A percentile compares a stretch with the other conserved stretches of the same genome.
phyloP scores from a whole-genome alignment of 2,797 vertebrate species.

The Acipenser oxyrinchus region DNA sequence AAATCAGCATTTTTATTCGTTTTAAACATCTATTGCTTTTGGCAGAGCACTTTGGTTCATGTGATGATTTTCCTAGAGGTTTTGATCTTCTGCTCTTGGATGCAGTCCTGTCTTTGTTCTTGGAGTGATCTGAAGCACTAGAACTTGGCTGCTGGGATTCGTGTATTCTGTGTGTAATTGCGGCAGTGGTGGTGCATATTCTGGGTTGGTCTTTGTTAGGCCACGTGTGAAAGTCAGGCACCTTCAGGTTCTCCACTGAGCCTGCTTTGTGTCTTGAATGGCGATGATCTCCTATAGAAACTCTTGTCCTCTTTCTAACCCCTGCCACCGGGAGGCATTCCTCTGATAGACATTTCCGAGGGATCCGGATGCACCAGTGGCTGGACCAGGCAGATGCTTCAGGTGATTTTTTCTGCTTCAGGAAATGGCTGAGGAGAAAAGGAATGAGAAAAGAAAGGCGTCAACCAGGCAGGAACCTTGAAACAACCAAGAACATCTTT shows the following conservation, averaged over 20 bases:
- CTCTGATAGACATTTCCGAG: conserved; percentile 55
- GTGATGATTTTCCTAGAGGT: conserved; percentile 24
- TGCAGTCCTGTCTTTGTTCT: conserved; percentile 36
- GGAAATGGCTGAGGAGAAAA: conserved; percentile 63
- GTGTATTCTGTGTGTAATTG: conserved; percentile 30
- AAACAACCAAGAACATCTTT: too few relatives aligned
- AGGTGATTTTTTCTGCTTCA: conserved; percentile 57
- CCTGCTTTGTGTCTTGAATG: conserved; percentile 18
- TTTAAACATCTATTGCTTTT: conserved; percentile 38
- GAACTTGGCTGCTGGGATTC: conserved; percentile 8
- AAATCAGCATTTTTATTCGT: conserved; percentile 37
- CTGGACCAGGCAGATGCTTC: conserved; percentile 46
- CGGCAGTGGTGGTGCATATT: too few relatives aligned
- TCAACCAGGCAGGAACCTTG: too few relatives aligned
- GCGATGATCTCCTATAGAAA: conserved; percentile 40
- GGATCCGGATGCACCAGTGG: conserved; percentile 29
- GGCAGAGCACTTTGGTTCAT: conserved; percentile 28
- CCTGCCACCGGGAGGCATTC: conserved; percentile 46
- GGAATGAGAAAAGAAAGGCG: conserved; percentile 6
- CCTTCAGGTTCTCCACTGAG: conserved; percentile 41
- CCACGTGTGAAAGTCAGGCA: not conserved
- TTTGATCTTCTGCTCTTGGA: conserved; percentile 45
- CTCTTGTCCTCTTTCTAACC: conserved; percentile 41
- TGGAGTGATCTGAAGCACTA: conserved; percentile 28
- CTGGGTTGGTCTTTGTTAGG: too few relatives aligned